phyloP scores from a whole-genome alignment of 2,888 invertebrate genomes.

The Leucania comma region DNA sequence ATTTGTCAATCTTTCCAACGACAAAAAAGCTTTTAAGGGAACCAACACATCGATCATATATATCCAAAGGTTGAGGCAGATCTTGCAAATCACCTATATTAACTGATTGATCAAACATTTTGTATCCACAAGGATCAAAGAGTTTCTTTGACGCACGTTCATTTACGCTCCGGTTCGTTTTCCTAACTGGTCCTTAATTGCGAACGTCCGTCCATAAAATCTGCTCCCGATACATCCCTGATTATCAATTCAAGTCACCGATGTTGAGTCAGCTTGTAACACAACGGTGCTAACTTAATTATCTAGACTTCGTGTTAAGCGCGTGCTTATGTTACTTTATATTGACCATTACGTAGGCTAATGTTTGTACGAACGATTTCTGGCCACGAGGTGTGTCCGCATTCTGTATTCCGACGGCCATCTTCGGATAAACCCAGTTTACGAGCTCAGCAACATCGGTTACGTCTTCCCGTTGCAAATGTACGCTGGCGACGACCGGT shows the following conservation, averaged over 20 bases:
- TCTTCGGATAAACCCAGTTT: conserved; percentile 42
- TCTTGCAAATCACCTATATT: conserved; percentile 47
- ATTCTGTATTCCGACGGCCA: conserved; percentile 54
- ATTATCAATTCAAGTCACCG: conserved; percentile 63
- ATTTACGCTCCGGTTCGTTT: conserved; percentile 42
- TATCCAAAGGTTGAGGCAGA: conserved; percentile 12
- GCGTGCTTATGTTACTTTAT: conserved; percentile 52
- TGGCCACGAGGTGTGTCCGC: conserved; percentile 51
- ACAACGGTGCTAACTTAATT: conserved; percentile 60
- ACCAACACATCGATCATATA: conserved; percentile 29
- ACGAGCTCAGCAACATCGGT: conserved; percentile 49
- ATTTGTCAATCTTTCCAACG: conserved; percentile 49
- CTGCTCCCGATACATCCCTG: conserved; percentile 43
- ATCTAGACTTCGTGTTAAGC: conserved; percentile 52
- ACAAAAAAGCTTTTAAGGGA: conserved; percentile 40
- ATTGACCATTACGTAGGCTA: conserved; percentile 51
- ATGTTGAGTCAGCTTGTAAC: conserved; percentile 56
- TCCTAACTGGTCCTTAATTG: conserved; percentile 50
- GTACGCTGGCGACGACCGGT: conserved; percentile 48
- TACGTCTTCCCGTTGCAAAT: conserved; percentile 46
- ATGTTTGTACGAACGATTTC: conserved; percentile 51
- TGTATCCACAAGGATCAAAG: conserved; percentile 47
- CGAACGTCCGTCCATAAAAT: conserved; percentile 41
- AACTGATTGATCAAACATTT: conserved; percentile 40
- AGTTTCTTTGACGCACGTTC: conserved; percentile 39